Conservation (phyloP, 1,140 invertebrate genomes). For the Chrysopa pallens region DNA sequence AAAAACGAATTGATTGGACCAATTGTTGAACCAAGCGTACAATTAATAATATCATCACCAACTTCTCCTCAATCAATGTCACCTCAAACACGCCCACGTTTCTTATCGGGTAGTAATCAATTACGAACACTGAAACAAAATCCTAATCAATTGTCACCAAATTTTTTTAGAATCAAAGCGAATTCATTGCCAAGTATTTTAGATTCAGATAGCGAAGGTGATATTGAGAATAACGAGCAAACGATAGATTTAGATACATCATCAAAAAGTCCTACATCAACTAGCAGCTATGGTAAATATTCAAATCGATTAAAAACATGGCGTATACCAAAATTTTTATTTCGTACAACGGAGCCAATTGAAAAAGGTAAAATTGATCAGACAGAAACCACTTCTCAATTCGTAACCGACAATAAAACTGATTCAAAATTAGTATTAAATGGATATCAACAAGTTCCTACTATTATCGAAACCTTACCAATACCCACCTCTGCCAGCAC, state of each 20-base stretch:
- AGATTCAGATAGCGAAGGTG: conserved; percentile 48
- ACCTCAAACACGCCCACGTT: conserved; percentile 17
- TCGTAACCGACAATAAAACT: neutral
- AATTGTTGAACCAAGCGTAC: conserved; percentile 18
- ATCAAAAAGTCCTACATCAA: conserved; percentile 18
- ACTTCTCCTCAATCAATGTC: conserved; percentile 23
- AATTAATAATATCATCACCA: conserved; percentile 36
- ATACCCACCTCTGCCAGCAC: neutral
- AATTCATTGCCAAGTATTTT: conserved; percentile 61
- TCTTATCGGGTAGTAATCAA: conserved; percentile 19
- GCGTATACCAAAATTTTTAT: conserved; percentile 41
- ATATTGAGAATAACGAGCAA: conserved; percentile 20
- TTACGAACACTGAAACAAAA: conserved; percentile 14
- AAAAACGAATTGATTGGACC: conserved; percentile 13
- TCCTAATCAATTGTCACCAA: conserved; percentile 34
- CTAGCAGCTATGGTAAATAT: conserved; percentile 36
- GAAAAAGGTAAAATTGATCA: conserved; percentile 7
- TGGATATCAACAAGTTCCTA: conserved; percentile 39
- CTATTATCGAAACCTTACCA: conserved; percentile 35
- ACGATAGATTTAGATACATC: conserved; percentile 24
- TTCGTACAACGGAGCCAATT: conserved; percentile 30
- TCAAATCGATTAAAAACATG: conserved; percentile 36
- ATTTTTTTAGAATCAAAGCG: conserved; percentile 44
- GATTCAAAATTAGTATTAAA: conserved; percentile 9
- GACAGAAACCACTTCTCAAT: neutral